Base-by-base conservation (phyloP, 2,113 vertebrate species). In the Chitala chitala region DNA sequence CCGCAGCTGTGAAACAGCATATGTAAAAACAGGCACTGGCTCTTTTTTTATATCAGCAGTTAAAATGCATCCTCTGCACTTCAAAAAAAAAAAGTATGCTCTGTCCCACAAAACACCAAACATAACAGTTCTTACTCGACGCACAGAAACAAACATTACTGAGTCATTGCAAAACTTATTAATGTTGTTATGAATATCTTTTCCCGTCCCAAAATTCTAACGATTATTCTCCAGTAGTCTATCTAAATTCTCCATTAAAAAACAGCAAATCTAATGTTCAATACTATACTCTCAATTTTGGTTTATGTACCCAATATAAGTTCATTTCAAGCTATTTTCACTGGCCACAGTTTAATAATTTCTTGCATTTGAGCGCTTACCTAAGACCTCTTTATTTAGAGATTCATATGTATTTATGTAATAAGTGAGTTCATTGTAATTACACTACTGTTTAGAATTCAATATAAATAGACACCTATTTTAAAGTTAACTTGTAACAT, bases 241-340 rank as follows among this genome's bases (percentile, higher is more conserved):
- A 29, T 69, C 33, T 56, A 75, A 69, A 68, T 69, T 56, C 24
- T 56, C 64, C 53, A 54, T 33, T n/a, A 68, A 59, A 73, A 46
- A 73, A 46, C 50, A 48, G 40, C 53, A 68, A 64, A 63, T 50
- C 50, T 44, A 44, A 68, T 44, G 17, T 46, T 56, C 8, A 65
- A 58, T 48, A 24, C 55, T 31, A 24, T 22, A 29, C 8, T 69
- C 63, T 29, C 46, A 42, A 66, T 42, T 75, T 68, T 56, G 64
- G 36, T 69, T 51, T 15, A 33, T 51, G 64, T 38, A 69, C 26
- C 71, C 44, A 54, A 38, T 38, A 24, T 64, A 63, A 40, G 40
- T 17, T 46, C 22, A 48, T 1, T 8, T 51, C n/a, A 10, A 51
- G 20, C 1, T 10, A 15, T 15, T 51, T 51, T 15, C 20, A 10